These are phyloP conservation scores for Bombus balteatus DNA, from an alignment of 1,140 invertebrate species.

Conservation along the genomic window DNA sequence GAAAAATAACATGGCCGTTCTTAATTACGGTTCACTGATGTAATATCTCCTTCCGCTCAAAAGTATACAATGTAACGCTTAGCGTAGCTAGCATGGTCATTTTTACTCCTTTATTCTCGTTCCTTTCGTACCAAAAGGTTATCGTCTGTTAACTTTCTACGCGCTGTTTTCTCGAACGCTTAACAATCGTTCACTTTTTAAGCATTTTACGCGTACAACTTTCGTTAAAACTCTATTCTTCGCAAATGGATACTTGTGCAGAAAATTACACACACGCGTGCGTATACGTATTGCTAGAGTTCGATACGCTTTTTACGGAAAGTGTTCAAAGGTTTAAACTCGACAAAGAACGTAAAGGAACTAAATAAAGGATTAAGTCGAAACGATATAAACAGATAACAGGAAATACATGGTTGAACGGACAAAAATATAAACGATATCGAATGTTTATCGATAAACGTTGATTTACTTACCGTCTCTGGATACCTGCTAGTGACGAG, in stretches of 20 bases:
- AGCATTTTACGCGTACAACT: not conserved
- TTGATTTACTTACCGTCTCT: conserved; percentile 16
- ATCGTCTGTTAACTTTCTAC: too few relatives aligned
- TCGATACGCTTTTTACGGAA: not conserved
- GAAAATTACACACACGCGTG: too few relatives aligned
- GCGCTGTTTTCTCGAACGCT: not conserved
- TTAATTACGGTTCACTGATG: not conserved
- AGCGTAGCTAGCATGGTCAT: not conserved
- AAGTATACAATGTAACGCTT: not conserved
- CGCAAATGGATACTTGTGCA: too few relatives aligned
- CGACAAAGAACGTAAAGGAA: not conserved
- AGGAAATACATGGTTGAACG: not conserved
- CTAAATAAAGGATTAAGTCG: not conserved
- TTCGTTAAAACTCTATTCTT: too few relatives aligned
- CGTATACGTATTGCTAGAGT: too few relatives aligned
- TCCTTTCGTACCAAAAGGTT: not conserved
- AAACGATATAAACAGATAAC: too few relatives aligned
- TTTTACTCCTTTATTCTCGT: not conserved
- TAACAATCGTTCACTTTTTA: not conserved
- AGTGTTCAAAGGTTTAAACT: not conserved
- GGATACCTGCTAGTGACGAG: conserved; percentile 11
- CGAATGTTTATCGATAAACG: conserved; percentile 6
- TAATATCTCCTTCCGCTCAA: not conserved
- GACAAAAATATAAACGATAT: not conserved
- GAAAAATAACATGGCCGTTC: not conserved